Evolutionary conservation across 1,140 invertebrate species (phyloP).

Genomic region (Acromyrmex heyeri): DNA sequence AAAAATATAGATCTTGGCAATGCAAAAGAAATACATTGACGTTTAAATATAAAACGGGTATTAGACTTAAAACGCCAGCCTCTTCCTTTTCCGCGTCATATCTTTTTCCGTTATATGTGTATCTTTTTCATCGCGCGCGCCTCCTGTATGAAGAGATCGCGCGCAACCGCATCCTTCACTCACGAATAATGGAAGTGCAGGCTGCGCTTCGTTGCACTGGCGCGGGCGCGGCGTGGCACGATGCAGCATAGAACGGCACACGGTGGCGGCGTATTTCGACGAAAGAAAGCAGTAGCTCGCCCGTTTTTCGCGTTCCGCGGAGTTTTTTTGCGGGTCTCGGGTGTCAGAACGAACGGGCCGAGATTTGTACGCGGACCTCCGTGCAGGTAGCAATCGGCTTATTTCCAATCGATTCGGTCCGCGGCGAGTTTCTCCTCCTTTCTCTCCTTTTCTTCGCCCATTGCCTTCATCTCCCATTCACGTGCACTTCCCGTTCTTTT

Average conservation of each 20-base stretch:
- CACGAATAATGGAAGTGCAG: constrained; percentile 35
- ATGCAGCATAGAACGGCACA: neutral
- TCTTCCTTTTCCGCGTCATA: neutral
- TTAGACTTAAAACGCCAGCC: neutral
- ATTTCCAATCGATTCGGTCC: constrained; percentile 77
- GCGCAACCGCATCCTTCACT: constrained; percentile 43
- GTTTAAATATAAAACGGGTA: neutral
- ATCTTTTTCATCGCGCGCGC: neutral
- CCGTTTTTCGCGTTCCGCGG: constrained; percentile 56
- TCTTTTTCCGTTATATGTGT: neutral
- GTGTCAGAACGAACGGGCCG: constrained; percentile 72
- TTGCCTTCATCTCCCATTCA: constrained; percentile 70
- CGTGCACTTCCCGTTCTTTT: constrained; percentile 52
- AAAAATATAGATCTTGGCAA: neutral
- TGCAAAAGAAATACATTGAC: neutral
- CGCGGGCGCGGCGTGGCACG: neutral
- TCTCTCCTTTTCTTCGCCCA: constrained; percentile 51
- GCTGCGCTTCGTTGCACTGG: constrained; percentile 19
- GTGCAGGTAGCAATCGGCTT: constrained; percentile 78
- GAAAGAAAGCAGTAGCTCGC: constrained; percentile 51
- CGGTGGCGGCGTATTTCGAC: constrained; percentile 26
- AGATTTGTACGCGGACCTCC: constrained; percentile 77
- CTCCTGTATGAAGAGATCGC: constrained; percentile 11
- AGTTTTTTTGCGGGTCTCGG: constrained; percentile 65
- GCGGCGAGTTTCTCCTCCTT: constrained; percentile 63